phyloP scores from a whole-genome alignment of 2,888 invertebrate species.

The Campaea margaritaria region DNA sequence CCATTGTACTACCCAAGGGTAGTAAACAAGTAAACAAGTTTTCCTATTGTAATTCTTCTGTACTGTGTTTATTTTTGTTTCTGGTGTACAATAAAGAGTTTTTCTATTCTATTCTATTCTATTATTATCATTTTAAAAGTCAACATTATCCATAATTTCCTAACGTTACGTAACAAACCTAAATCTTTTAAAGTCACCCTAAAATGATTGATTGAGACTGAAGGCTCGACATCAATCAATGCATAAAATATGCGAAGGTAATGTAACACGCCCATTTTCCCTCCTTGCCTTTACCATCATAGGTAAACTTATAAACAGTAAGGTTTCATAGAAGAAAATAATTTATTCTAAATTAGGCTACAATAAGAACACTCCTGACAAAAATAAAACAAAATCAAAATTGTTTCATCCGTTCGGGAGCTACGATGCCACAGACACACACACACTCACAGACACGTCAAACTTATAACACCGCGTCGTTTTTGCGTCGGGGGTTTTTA shows the following conservation, averaged over 20 bases:
- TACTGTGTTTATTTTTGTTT: too few relatives aligned
- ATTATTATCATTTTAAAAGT: too few relatives aligned
- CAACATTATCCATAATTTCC: neutral
- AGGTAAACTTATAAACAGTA: conserved; percentile 15
- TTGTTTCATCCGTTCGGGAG: too few relatives aligned
- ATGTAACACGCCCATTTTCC: conserved; percentile 30
- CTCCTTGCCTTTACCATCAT: conserved; percentile 12
- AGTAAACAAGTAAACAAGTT: too few relatives aligned
- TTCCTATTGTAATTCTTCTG: too few relatives aligned
- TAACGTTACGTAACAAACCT: conserved; percentile 3
- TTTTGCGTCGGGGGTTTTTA: too few relatives aligned
- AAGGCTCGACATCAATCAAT: conserved; percentile 37
- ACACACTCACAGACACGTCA: too few relatives aligned
- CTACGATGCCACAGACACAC: too few relatives aligned
- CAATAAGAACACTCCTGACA: neutral
- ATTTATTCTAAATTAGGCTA: neutral
- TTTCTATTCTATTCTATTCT: too few relatives aligned
- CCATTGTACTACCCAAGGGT: too few relatives aligned
- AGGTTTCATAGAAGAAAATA: neutral
- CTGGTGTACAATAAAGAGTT: too few relatives aligned
- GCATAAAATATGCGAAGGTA: conserved; percentile 37
- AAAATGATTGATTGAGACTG: conserved; percentile 34
- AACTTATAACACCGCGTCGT: too few relatives aligned
- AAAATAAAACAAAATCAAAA: neutral
- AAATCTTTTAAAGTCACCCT: conserved; percentile 25